Evolutionary conservation across 2,888 invertebrate species (phyloP), one percentile per base, ranked within the genome.

Genomic region (Acanthopleura granulata): DNA sequence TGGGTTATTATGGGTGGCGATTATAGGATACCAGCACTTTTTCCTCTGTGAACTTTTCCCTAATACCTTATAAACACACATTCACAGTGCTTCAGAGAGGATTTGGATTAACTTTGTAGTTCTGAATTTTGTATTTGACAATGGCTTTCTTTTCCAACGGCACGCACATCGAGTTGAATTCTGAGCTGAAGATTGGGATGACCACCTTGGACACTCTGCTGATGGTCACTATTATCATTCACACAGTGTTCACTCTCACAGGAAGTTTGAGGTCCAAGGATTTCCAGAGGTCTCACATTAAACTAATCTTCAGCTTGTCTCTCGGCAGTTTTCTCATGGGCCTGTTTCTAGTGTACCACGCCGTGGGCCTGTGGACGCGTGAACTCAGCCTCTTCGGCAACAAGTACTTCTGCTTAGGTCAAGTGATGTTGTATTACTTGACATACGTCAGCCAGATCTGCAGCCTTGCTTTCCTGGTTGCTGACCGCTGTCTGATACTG

Each of bases 351-450:
- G 16, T 18, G 25, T 71, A 71, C 49, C 71, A 71, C 18, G 71
- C n/a, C 4, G 71, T 71, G 49, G 50, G n/a, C 16, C 40, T 29
- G 16, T 71, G 50, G 40, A 14, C 49, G 18, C 1, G 16, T 4
- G 50, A 71, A 4, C 50, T 71, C n/a, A 49, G 49, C 14, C 40
- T 71, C 22, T 49, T 9, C 9, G 18, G 4, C 14, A 71, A 71
- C 49, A 40, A 71, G 27, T 71, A 49, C 49, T 71, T 71, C 71
- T 71, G 71, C 18, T 40, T 71, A 16, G 71, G 71, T 30, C 71
- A 71, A n/a, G 40, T 71, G 18, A 18, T 71, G 16, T 16, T 49
- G 40, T 71, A n/a, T 49, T 71, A 49, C 9, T 27, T 4, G 16
- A 18, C 40, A 4, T 71, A 16, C 22, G 25, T 71, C 1, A 22